phyloP scores from a whole-genome alignment of 92 coral and sea anemone species.

The Phenganax subtilis region DNA sequence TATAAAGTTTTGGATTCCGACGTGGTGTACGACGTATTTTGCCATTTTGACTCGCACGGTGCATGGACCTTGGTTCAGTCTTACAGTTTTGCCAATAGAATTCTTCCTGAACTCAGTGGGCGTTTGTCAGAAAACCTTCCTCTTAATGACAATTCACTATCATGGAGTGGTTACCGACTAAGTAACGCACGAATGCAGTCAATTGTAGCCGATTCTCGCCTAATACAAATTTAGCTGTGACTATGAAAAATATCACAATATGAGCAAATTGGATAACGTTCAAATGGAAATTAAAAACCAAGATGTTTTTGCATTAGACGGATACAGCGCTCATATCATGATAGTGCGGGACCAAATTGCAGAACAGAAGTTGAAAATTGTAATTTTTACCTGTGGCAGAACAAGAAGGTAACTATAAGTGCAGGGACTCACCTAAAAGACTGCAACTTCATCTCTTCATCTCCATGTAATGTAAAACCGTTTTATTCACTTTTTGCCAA shows the following conservation, averaged over 20 bases:
- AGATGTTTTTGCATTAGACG: no score
- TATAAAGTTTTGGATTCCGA: conserved; percentile 7
- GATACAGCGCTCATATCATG: no score
- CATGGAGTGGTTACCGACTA: neutral
- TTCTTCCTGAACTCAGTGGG: neutral
- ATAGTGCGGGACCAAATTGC: neutral
- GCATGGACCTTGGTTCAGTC: conserved; percentile 19
- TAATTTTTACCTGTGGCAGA: neutral
- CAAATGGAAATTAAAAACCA: neutral
- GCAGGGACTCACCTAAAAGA: neutral
- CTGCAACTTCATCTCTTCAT: neutral
- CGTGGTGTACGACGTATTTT: neutral
- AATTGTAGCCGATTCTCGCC: neutral
- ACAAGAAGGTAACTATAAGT: neutral
- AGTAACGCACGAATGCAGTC: conserved; percentile 5
- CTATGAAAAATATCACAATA: neutral
- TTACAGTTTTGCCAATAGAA: neutral
- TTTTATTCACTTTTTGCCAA: neutral
- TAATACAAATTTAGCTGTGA: neutral
- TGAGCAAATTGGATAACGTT: neutral
- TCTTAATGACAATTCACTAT: neutral
- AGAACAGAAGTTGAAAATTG: neutral
- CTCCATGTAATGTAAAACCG: neutral
- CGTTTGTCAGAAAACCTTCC: neutral
- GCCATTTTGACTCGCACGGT: conserved; percentile 15